These are phyloP conservation scores for Andrena flavipes DNA, from an alignment of 2,888 invertebrate species.

Conservation along the genomic window DNA sequence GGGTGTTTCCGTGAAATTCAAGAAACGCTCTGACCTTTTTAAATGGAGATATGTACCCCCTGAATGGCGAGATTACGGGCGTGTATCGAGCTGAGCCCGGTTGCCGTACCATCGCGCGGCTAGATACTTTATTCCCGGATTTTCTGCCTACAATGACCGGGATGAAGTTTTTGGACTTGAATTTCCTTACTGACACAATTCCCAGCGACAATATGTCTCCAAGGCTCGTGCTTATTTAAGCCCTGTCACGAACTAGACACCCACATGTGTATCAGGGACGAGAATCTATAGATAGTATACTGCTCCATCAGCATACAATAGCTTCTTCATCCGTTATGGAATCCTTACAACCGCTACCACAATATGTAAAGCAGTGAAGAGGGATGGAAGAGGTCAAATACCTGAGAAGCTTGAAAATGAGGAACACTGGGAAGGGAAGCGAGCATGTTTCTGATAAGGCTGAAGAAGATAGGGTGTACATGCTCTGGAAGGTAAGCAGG, in stretches of 20 bases:
- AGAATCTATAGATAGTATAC: too few relatives aligned
- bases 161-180: not conserved
- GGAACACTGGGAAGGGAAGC: too few relatives aligned
- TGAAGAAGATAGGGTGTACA: not conserved
- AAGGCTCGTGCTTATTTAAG: not conserved
- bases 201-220: not conserved
- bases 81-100: not conserved
- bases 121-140: not conserved
- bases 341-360: not conserved
- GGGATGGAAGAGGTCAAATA: not conserved
- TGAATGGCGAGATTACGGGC: not conserved
- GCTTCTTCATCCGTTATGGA: not conserved
- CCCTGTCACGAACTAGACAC: not conserved
- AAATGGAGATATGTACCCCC: constrained; percentile 18
- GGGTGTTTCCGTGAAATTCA: not conserved
- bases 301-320: not conserved
- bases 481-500: too few relatives aligned
- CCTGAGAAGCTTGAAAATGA: not conserved
- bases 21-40: not conserved
- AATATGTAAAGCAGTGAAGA: not conserved
- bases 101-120: not conserved
- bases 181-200: not conserved
- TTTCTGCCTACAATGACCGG: not conserved
- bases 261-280: not conserved
- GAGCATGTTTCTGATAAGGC: not conserved